Base-by-base conservation (phyloP, 2,888 invertebrate genomes). In the Drosophila mimica region DNA sequence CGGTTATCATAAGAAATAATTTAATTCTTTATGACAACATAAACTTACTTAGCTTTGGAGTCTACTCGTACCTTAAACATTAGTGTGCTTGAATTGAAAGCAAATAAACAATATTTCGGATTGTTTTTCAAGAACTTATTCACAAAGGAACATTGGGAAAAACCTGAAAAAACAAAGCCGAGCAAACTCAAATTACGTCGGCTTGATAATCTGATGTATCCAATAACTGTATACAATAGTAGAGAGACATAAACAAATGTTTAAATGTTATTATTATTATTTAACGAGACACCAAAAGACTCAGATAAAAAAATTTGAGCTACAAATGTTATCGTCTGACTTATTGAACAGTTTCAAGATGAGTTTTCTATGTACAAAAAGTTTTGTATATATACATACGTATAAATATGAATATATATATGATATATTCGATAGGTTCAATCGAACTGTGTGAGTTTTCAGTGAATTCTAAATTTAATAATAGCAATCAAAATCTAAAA, bases 391-490 rank as follows among this genome's bases (percentile, higher is more conserved):
- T n/a, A 46, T 15, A 20, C 7, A 20, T 6, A 6, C 2, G 11
- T n/a, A 6, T 20, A 13, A 13, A 11, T 11, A n/a, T n/a, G 15
- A 7, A n/a, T n/a, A n/a, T n/a, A 20, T 20, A 46, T 15, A 46
- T 46, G 46, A 46, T 46, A 46, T 20, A 46, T 46, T 46, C 46
- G 46, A 46, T 25, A 7, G 46, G 46, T 25, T 54, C 46, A 53
- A 59, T 69, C 70, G 48, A 75, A 59, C 57, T 60, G 38, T 20
- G 28, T n/a, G 59, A 52, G 60, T 54, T 48, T 71, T 52, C 34
- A 83, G 70, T 73, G 69, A 82, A 72, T 84, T 76, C 88, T 70
- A 87, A 84, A 79, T 70, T 89, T 74, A 78, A 67, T 74, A 65
- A 71, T 38, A 67, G 71, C 57, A 57, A 66, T 62, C 49, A 59